Evolutionary conservation across 2,888 invertebrate species (phyloP).

Genomic region (Tetrapedia diversipes): DNA sequence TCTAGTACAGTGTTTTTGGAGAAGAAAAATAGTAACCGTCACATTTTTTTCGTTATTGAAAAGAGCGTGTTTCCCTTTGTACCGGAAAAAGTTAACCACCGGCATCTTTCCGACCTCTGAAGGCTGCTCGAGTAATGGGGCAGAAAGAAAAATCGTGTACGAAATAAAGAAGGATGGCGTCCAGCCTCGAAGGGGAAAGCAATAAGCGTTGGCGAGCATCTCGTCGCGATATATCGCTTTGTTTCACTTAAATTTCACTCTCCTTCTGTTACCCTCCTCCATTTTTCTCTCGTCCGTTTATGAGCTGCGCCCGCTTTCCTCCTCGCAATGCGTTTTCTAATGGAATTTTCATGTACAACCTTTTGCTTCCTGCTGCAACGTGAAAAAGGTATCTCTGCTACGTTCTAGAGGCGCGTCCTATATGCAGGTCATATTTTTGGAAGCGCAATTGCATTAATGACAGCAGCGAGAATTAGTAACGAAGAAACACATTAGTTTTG

Average conservation of each 20-base stretch:
- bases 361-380: neutral
- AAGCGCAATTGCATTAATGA: neutral
- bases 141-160: slow-evolving; percentile 6
- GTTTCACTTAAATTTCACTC: neutral
- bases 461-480: neutral
- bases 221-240: slow-evolving; percentile 3
- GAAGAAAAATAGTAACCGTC: too few species aligned
- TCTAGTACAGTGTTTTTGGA: too few species aligned
- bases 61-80: too few species aligned
- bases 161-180: slow-evolving; percentile 14
- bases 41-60: too few species aligned
- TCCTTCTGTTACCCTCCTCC: too few species aligned
- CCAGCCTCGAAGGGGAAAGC: neutral
- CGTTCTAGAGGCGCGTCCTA: neutral
- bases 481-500: too few species aligned
- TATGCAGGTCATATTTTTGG: neutral
- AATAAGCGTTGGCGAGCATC: slow-evolving; percentile 6
- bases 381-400: neutral
- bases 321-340: neutral
- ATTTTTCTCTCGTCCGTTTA: neutral
- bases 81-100: too few species aligned
- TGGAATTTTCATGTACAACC: neutral
- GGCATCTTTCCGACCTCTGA: too few species aligned
- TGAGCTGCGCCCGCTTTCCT: neutral
- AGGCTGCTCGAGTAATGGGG: neutral